A percentile compares a stretch with the other conserved stretches of the same genome.
Conservation (phyloP, 2,113 vertebrate genomes). For the Microcebus lehilahytsara region DNA sequence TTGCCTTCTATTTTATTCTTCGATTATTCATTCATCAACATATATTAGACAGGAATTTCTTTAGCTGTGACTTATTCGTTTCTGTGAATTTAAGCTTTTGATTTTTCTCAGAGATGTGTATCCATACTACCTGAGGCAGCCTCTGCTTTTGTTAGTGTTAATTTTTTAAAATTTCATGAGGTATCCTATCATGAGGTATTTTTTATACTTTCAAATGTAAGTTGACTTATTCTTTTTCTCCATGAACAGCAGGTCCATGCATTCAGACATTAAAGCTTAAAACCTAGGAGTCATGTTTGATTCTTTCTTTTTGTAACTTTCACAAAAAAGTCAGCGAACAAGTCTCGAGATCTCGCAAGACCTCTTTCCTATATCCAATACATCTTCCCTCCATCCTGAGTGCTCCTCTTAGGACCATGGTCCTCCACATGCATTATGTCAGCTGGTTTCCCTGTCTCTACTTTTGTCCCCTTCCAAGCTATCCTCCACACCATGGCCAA, state of each 20-base stretch:
- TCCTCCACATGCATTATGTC: not conserved
- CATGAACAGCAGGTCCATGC: not conserved
- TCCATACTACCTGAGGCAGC: not conserved
- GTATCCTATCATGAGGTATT: not conserved
- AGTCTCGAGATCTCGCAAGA: not conserved
- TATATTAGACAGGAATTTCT: conserved; percentile 61
- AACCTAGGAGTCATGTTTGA: not conserved
- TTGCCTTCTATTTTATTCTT: conserved; percentile 34
- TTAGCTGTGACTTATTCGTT: conserved; percentile 44
- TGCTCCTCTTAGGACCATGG: not conserved
- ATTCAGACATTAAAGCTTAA: not conserved
- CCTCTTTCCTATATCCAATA: not conserved
- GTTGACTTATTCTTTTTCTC: not conserved
- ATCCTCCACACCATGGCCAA: not conserved
- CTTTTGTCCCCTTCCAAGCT: not conserved
- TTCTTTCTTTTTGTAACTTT: not conserved
- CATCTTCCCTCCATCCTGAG: not conserved
- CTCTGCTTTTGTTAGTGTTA: conserved; percentile 27
- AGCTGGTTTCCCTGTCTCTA: not conserved
- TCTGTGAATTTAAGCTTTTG: conserved; percentile 41
- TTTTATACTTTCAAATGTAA: not conserved
- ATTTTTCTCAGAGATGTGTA: not conserved
- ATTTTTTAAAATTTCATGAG: not conserved
- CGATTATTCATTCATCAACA: conserved; percentile 56
- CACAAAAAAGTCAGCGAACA: not conserved